Evolutionary conservation across 2,113 vertebrate genomes (phyloP).

Genomic region (Forbesichthys papilliferus): DNA sequence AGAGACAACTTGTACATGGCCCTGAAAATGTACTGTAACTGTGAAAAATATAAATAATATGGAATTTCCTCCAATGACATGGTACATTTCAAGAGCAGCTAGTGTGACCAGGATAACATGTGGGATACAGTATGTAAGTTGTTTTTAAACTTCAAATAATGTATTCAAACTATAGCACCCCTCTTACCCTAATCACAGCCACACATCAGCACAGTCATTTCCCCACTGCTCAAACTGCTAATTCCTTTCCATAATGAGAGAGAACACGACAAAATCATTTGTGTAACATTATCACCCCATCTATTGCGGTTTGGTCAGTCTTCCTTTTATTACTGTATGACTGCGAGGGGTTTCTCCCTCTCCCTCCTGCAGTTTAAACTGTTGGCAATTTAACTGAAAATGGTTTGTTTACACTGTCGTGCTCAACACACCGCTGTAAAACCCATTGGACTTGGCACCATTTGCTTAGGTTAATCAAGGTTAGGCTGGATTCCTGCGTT

Average conservation of each 20-base stretch:
- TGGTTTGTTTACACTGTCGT: background rate
- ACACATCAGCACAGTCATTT: conserved; percentile 51
- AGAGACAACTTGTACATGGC: no score
- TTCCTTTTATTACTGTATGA: background rate
- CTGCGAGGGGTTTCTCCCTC: background rate
- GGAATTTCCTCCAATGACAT: conserved; percentile 7
- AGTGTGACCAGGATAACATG: conserved; percentile 10
- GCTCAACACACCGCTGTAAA: conserved; percentile 20
- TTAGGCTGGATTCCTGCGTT: conserved; percentile 23
- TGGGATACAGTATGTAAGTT: conserved; percentile 24
- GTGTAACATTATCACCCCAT: conserved; percentile 42
- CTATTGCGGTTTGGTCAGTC: conserved; percentile 19
- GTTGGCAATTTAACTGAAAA: conserved; percentile 14
- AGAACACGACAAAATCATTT: conserved; percentile 58
- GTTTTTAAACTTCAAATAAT: conserved; percentile 59
- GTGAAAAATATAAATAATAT: conserved; percentile 1
- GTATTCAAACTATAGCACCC: conserved; percentile 51
- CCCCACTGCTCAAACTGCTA: conserved; percentile 18
- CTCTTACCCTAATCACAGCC: conserved; percentile 60
- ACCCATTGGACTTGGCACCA: background rate
- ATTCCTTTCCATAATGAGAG: conserved; percentile 39
- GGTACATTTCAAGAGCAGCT: no score
- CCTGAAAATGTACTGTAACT: no score
- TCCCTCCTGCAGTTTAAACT: conserved; percentile 36
- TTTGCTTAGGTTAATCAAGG: conserved; percentile 29